Base-by-base conservation (phyloP, 2,888 invertebrate genomes). In the Torymus auratus region DNA sequence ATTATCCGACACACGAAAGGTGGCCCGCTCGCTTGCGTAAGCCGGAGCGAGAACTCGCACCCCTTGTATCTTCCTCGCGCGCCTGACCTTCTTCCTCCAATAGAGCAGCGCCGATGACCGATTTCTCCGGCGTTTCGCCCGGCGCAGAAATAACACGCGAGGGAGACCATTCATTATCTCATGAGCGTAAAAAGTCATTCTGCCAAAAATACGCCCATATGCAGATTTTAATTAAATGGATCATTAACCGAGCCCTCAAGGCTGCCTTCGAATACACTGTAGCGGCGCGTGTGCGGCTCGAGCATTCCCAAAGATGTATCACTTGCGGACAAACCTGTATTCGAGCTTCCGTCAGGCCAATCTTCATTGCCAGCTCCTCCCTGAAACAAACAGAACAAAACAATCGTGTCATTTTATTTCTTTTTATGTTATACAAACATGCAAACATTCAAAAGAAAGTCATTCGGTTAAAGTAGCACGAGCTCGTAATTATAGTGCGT, bases 331-430 rank as follows among this genome's bases (percentile, higher is more conserved):
- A 93, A 93, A 97, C 98, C 95, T 98, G 98, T 92, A 98, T 97
- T 91, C 98, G 93, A 79, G 97, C 97, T 93, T 98, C 98, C 68
- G 97, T 98, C 86, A 98, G 92, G 87, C 97, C 97, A 88, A 98
- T 97, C 92, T 97, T 97, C 96, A 97, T 96, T 56, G 98, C 98
- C 82, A 98, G 93, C 91, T 98, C 97, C 92, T 98, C 97, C 92
- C 98, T 96, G 95, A 80, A 96, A 94, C 91, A 91, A 91, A 90
- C n/a, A 86, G 88, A 86, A 28, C 3, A 28, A 2, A 28, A 28
- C 28, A 5, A 28, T 2, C 3, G 28, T 28, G 5, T 28, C 28
- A 5, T 28, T 5, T 28, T 5, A 28, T n/a, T n/a, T n/a, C n/a
- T n/a, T n/a, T n/a, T n/a, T n/a, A n/a, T n/a, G n/a, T n/a, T n/a